Base-by-base conservation (phyloP, 2,113 vertebrate genomes). In the Pyrgilauda ruficollis region DNA sequence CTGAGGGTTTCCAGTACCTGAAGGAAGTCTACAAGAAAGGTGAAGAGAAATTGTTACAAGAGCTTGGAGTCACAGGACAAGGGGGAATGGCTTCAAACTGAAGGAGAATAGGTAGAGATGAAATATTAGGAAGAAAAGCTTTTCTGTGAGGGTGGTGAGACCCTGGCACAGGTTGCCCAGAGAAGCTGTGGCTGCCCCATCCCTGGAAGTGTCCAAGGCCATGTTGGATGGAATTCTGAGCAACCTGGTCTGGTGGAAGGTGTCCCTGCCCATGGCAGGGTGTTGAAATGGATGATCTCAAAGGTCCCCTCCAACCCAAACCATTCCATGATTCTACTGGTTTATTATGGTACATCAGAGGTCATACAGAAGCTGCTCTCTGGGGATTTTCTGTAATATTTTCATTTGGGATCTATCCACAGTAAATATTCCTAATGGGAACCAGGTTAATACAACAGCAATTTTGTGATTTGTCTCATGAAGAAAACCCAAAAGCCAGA, bases 181-280 rank as follows among this genome's bases (percentile, higher is more conserved):
- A 43, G n/a, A 4, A 69, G 63, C 35, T 49, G 49, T 56, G 63
- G 12, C 18, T 56, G 41, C 18, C 15, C 17, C 26, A 20, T 63
- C 27, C 31, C 22, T 49, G 39, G 8, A 13, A 37, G 15, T 20
- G 22, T 20, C 2, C 49, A 4, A 33, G 8, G 31, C 10, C 22
- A 49, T 13, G 31, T 0, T 63, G 64, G 56, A 43, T 20, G 10
- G 49, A 9, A 5, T 21, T 69, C 5, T 9, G 26, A 84, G 17
- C 14, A 55, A 3, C 4, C 30, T 27, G 30, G 11, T 1, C 0
- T 9, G 5, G 26, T 33, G 63, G 12, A 49, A 27, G 3, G 17
- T 16, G 15, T 35, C 21, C 17, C 41, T 9, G 12, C 11, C 21
- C 28, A n/a, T 11, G 8, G 21, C 21, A 35, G 2, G 3, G 11